phyloP scores from a whole-genome alignment of 2,888 invertebrate species.

The Mayetiola destructor region DNA sequence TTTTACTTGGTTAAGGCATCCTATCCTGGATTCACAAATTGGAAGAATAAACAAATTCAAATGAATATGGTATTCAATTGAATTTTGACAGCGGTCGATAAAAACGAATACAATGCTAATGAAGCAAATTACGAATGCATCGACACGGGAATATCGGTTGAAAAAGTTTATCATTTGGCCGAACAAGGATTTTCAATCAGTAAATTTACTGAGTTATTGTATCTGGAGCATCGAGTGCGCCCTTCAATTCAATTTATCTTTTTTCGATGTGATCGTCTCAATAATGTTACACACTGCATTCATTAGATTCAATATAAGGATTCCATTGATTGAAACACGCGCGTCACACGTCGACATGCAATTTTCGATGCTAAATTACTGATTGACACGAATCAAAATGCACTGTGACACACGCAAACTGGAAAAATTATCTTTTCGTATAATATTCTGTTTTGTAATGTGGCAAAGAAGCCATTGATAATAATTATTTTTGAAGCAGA shows the following conservation, averaged over 20 bases:
- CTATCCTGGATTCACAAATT: too few species aligned
- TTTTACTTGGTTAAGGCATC: too few species aligned
- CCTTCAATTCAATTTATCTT: constrained; percentile 11
- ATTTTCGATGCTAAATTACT: background rate
- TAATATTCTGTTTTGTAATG: too few species aligned
- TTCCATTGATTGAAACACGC: background rate
- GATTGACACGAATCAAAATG: constrained; percentile 11
- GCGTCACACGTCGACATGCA: constrained; percentile 7
- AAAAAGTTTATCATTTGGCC: background rate
- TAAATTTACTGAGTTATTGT: too few species aligned
- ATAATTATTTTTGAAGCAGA: too few species aligned
- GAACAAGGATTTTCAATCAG: background rate
- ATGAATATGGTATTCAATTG: too few species aligned
- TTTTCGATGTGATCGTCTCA: background rate
- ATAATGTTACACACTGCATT: background rate
- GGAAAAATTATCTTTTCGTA: too few species aligned
- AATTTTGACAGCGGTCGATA: too few species aligned
- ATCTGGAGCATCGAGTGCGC: background rate
- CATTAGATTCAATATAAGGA: background rate
- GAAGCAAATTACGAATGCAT: background rate
- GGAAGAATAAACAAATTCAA: too few species aligned
- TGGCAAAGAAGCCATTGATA: too few species aligned
- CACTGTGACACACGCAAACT: constrained; percentile 1
- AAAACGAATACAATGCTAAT: background rate
- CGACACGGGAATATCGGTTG: background rate